Base-by-base conservation (phyloP, 2,888 invertebrate genomes). In the Drosophila subsilvestris region DNA sequence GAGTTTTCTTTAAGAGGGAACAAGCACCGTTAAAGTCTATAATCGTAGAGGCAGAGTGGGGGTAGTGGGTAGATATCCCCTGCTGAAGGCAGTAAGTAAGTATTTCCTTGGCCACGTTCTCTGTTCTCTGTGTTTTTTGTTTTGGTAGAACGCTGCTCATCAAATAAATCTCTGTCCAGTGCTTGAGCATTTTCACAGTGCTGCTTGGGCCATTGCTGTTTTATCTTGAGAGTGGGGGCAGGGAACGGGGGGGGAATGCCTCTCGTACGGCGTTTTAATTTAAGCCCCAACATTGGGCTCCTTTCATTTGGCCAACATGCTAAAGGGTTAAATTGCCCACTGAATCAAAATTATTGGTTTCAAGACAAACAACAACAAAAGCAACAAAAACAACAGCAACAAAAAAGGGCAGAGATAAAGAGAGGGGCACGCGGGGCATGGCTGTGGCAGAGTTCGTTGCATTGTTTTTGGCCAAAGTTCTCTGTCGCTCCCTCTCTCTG, bases 311-410 rank as follows among this genome's bases (percentile, higher is more conserved):
- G 73, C 74, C 79, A 90, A 89, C 86, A 88, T 86, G 92, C 92
- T 91, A 89, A 90, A 90, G 92, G 92, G 91, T 89, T 89, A 91
- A 92, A 91, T 91, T 92, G 90, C 89, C 89, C 91, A 92, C 91
- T 92, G 92, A 91, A 89, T 91, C 86, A 80, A 92, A 92, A 92
- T 92, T 91, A 92, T 91, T 90, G 91, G 91, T 91, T 92, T 89
- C 90, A 82, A 86, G 83, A 50, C 75, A 62, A 61, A 42, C 27
- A 27, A 60, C 57, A 49, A 22, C 22, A 74, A 75, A 58, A 53
- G 4, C 10, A 32, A 12, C 10, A 32, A 6, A 27, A 7, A 27
- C 7, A 25, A 25, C 5, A 25, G 7, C 5, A 32, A 32, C 12
- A 3, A 54, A 58, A 51, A 57, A 60, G 68, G 58, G 50, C 44